Evolutionary conservation across 2,888 invertebrate genomes (phyloP), one percentile per base, ranked within the genome.

Genomic region (Limnephilus marmoratus): DNA sequence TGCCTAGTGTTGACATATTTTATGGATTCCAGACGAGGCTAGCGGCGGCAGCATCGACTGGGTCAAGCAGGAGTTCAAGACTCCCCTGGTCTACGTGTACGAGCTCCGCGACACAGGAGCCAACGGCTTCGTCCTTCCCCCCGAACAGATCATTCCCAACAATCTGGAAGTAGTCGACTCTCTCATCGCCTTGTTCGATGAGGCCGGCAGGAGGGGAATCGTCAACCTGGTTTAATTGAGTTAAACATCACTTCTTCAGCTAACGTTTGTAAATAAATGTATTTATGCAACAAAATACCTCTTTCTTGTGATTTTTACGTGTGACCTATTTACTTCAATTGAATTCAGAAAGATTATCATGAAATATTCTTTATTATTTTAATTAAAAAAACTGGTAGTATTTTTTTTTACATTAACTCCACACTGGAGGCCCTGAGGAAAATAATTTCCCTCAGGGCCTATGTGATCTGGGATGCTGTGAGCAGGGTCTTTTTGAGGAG

Each of bases 51-150:
- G 95, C 37, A 93, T 95, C 0, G 95, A 96, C 45, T 96, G 95
- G 95, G 95, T 95, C 0, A 95, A 96, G 45, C 95, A 95, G 90
- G 93, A 93, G 0, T 94, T 95, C 0, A 90, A 95, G 1, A 94
- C 95, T 0, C 95, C 95, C 0, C 90, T 95, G 0, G 95, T 95
- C 1, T 95, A 95, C 94, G 95, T 95, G 93, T 95, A 95, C 15
- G 95, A 95, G 90, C 95, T 98, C 0, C 96, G 97, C 1, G 98
- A 98, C 94, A 96, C 95, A 3, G 98, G 98, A 0, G 94, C 95
- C 0, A 97, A 96, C 94, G 98, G 98, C 0, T 97, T 98, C 94
- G 94, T 97, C 0, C 95, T 98, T 0, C 98, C 98, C 0, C 94
- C 97, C 0, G 94, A 95, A 0, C 96, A 97, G 94, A 98, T 98